phyloP scores from a whole-genome alignment of 2,113 vertebrate genomes.

The Chrysochloris asiatica region DNA sequence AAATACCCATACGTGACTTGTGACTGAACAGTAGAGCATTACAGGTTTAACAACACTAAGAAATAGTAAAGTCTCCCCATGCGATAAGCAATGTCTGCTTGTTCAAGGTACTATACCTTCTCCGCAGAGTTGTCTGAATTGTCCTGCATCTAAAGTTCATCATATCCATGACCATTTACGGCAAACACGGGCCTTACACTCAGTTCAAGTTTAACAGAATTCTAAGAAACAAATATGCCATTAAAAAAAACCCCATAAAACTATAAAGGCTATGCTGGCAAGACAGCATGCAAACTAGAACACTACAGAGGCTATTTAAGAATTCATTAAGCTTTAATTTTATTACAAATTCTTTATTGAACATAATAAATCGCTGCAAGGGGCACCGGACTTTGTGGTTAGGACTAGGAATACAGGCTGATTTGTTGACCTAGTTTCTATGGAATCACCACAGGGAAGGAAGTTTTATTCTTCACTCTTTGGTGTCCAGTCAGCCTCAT shows the following conservation, averaged over 20 bases:
- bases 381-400: background rate
- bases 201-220: no score
- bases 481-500: background rate
- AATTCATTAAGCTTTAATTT: conserved; percentile 54
- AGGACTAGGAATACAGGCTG: background rate
- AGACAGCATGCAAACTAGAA: background rate
- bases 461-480: background rate
- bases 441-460: background rate
- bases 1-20: background rate
- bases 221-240: conserved; percentile 23
- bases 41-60: background rate
- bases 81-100: conserved; percentile 15
- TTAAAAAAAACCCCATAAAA: background rate
- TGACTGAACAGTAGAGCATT: background rate
- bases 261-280: background rate
- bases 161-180: background rate
- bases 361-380: conserved; percentile 6
- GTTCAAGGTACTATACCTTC: background rate
- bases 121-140: background rate
- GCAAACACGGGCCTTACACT: conserved; percentile 20
- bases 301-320: background rate
- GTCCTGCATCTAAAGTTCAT: background rate
- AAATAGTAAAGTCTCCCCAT: background rate
- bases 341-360: conserved; percentile 37
- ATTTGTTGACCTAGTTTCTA: background rate